Evolutionary conservation across 2,797 vertebrate genomes (phyloP).

Genomic region (Nyctibius grandis): DNA sequence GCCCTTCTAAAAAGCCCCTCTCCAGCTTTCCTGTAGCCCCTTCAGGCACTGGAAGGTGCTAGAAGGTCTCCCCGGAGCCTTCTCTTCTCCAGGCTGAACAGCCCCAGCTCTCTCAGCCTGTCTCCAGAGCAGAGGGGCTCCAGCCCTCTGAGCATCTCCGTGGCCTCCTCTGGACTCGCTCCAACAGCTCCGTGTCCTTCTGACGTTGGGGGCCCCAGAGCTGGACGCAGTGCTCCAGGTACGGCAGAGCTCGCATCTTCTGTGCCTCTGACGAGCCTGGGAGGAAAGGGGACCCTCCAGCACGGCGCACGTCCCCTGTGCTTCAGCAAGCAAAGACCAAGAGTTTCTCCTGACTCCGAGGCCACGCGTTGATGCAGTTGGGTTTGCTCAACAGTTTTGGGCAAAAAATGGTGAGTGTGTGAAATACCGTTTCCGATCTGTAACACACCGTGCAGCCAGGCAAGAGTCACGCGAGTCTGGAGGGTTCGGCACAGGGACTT

Average conservation of each 20-base stretch:
- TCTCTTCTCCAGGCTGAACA: too few relatives aligned
- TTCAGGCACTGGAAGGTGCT: too few relatives aligned
- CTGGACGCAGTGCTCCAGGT: too few relatives aligned
- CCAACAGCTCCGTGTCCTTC: too few relatives aligned
- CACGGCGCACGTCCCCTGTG: rapidly evolving
- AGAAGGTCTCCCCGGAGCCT: too few relatives aligned
- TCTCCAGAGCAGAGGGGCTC: too few relatives aligned
- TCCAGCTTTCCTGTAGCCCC: too few relatives aligned
- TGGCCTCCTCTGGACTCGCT: too few relatives aligned
- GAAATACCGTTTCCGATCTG: rapidly evolving
- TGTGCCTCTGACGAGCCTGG: not conserved
- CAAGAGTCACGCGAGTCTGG: not conserved
- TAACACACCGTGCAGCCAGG: rapidly evolving
- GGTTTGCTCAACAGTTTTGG: not conserved
- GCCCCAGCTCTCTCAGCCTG: too few relatives aligned
- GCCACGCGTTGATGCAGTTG: rapidly evolving
- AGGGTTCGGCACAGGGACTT: not conserved
- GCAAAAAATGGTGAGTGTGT: rapidly evolving
- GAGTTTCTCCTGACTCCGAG: not conserved
- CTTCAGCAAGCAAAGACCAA: rapidly evolving
- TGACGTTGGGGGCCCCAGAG: too few relatives aligned
- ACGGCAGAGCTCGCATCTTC: rapidly evolving
- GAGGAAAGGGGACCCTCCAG: not conserved
- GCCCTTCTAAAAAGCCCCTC: too few relatives aligned
- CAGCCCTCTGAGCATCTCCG: too few relatives aligned